Evolutionary conservation across 2,888 invertebrate genomes (phyloP).

Genomic region (Gisinianus flammeolus): DNA sequence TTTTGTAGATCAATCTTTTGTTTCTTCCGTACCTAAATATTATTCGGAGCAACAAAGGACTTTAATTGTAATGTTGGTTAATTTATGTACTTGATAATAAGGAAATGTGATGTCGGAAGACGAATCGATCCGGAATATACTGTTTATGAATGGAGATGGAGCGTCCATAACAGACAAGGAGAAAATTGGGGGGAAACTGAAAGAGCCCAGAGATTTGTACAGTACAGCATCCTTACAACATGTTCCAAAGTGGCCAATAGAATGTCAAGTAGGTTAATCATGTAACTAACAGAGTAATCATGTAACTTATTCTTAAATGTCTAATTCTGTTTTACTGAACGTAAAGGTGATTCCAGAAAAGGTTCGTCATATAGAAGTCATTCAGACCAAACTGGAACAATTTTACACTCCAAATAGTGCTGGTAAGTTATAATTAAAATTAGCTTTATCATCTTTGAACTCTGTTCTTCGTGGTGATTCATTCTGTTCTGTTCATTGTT

Average conservation of each 20-base stretch:
- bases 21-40: no score
- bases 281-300: not conserved
- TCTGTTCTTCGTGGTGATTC: no score
- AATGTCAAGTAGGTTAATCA: conserved; percentile 79
- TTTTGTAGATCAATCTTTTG: no score
- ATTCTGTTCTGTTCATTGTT: no score
- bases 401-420: conserved; percentile 72
- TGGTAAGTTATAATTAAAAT: no score
- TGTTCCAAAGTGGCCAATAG: conserved; percentile 84
- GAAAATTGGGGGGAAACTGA: conserved; percentile 70
- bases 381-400: conserved; percentile 76
- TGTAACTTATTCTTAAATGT: no score
- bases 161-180: conserved; percentile 63
- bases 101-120: conserved; percentile 34
- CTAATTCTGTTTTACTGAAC: no score
- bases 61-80: no score
- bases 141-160: conserved; percentile 21
- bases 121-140: conserved; percentile 28
- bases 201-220: conserved; percentile 75
- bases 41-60: no score
- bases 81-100: no score
- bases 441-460: no score
- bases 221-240: conserved; percentile 76
- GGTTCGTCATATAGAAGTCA: conserved; percentile 77
- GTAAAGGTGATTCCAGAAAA: conserved; percentile 86